A percentile compares a stretch with the other conserved stretches of the same genome.
Evolutionary conservation across 2,888 invertebrate genomes (phyloP).

Genomic region (Tiphia femorata): DNA sequence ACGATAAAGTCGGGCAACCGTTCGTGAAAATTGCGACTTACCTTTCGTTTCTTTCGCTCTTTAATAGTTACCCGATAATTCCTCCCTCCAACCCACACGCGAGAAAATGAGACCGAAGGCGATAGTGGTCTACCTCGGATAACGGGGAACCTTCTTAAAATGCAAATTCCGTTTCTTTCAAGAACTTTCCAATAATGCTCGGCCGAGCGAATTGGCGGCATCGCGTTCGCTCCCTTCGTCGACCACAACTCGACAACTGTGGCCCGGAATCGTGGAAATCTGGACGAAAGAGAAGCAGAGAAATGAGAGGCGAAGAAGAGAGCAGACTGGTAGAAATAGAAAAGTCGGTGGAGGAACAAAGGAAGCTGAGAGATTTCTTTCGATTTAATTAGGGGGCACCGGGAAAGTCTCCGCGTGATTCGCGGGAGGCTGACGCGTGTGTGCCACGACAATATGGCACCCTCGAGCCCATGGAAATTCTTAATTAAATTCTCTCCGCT

Average conservation of each 20-base stretch:
- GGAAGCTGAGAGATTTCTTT: slow-evolving; percentile 53
- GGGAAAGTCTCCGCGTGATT: slow-evolving; percentile 25
- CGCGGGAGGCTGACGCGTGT: slow-evolving; percentile 47
- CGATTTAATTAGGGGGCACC: slow-evolving; percentile 59
- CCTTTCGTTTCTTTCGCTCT: neutral
- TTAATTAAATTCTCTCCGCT: slow-evolving; percentile 62
- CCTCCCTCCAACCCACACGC: neutral
- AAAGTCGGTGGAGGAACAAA: slow-evolving; percentile 13
- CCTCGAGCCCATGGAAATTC: slow-evolving; percentile 52
- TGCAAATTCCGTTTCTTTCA: slow-evolving; percentile 44
- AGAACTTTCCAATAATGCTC: slow-evolving; percentile 38
- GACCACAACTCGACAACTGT: slow-evolving; percentile 27
- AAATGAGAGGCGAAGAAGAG: slow-evolving; percentile 3
- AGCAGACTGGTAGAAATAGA: slow-evolving; percentile 10
- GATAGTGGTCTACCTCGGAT: no score
- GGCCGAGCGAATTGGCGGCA: slow-evolving; percentile 35
- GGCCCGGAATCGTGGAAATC: slow-evolving; percentile 23
- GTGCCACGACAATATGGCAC: slow-evolving; percentile 53
- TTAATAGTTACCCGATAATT: neutral
- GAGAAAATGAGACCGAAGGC: slow-evolving; percentile 36
- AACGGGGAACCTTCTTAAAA: slow-evolving; percentile 43
- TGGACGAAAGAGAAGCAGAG: slow-evolving; percentile 9
- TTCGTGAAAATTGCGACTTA: no score
- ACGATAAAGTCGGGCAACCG: no score
- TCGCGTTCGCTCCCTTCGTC: no score